Conservation (phyloP, 2,888 invertebrate genomes). For the Caradrina clavipalpis region DNA sequence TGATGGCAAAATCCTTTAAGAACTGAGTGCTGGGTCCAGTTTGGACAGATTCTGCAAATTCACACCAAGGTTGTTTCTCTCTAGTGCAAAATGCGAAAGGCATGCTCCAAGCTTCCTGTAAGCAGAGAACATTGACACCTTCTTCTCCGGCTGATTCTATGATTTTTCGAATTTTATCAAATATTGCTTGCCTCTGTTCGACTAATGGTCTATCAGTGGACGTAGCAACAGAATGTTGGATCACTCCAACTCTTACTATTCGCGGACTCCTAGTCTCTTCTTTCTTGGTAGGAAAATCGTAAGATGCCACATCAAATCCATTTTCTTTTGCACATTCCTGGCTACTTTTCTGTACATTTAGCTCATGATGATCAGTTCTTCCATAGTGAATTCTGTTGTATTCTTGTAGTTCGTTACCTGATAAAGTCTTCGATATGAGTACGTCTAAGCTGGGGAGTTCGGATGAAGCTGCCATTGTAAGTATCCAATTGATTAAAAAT, state of each 20-base stretch:
- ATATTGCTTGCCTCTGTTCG: constrained; percentile 95
- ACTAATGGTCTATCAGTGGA: constrained; percentile 94
- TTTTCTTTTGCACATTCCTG: constrained; percentile 85
- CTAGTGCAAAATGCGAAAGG: constrained; percentile 99
- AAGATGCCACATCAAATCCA: constrained; percentile 95
- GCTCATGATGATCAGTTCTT: constrained; percentile 89
- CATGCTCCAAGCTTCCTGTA: constrained; percentile 99
- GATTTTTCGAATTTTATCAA: constrained; percentile 94
- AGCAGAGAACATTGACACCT: constrained; percentile 97
- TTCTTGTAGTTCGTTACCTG: constrained; percentile 90
- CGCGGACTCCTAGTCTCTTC: constrained; percentile 94
- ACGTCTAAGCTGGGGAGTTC: constrained; percentile 81
- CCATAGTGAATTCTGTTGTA: constrained; percentile 95
- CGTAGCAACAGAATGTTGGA: constrained; percentile 96
- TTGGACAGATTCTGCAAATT: constrained; percentile 98
- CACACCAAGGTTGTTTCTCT: constrained; percentile 99
- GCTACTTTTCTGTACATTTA: constrained; percentile 89
- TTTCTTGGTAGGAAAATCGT: constrained; percentile 92
- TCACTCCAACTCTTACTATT: constrained; percentile 95
- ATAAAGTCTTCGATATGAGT: constrained; percentile 72
- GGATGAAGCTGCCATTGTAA: constrained; percentile 71
- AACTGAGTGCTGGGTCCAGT: constrained; percentile 96
- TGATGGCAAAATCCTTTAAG: constrained; percentile 94
- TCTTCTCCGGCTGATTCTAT: constrained; percentile 94
- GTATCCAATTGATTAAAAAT: background rate